Conservation (phyloP, 1,140 invertebrate genomes). For the Atopsyche davidsoni region DNA sequence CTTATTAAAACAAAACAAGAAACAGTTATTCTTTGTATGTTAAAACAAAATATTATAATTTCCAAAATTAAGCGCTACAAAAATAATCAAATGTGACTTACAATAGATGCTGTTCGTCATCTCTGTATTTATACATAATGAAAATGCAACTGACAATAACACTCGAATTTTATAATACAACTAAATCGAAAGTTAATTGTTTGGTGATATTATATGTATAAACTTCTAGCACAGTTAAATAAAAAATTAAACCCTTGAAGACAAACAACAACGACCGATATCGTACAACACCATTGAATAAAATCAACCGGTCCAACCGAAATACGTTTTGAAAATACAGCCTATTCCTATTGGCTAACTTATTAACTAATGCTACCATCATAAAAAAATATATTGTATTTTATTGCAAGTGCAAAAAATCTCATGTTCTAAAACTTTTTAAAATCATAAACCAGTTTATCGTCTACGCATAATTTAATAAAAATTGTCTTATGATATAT, state of each 20-base stretch:
- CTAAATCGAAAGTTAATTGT: not conserved
- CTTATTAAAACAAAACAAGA: conserved; percentile 10
- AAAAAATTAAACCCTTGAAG: not conserved
- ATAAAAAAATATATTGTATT: no score
- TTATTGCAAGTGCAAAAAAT: no score
- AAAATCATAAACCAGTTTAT: no score
- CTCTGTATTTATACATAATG: conserved; percentile 15
- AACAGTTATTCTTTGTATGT: not conserved
- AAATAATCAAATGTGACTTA: conserved; percentile 7
- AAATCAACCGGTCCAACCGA: no score
- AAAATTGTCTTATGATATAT: no score
- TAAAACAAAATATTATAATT: conserved; percentile 3
- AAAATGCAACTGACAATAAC: no score
- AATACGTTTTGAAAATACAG: no score
- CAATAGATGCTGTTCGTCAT: conserved; percentile 14
- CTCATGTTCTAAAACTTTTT: no score
- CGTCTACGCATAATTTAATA: no score
- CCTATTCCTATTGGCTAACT: no score
- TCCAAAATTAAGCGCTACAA: not conserved
- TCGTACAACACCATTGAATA: no score
- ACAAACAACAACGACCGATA: not conserved
- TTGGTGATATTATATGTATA: not conserved
- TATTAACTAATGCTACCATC: no score
- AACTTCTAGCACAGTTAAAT: not conserved
- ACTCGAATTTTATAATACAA: not conserved